Base-by-base conservation (phyloP, 2,888 invertebrate species). In the Spisula solida region DNA sequence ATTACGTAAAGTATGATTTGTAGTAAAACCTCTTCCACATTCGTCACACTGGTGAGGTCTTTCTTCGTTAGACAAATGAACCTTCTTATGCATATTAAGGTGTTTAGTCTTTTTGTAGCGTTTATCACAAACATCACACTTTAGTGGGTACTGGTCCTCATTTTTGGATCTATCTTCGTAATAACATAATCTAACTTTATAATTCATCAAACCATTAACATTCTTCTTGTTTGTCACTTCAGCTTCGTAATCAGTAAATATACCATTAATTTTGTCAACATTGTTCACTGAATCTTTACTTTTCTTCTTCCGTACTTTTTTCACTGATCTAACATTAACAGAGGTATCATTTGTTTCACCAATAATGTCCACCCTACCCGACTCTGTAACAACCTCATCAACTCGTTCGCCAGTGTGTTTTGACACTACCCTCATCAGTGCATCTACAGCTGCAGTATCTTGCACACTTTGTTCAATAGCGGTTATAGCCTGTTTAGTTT, bases 21-120 rank as follows among this genome's bases (percentile, higher is more conserved):
- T 81, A 29, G 82, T 80, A 56, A 86, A 91, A 20, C 91, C 91
- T n/a, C 81, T 70, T 18, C 88, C 91, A 86, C 91, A 91, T 4
- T 56, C 47, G 12, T 34, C 31, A 84, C 91, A 91, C 18, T 89
- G 88, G 66, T 56, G 84, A 20, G 82, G 86, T 51, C 86, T 82
- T 29, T 83, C 34, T 16, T 81, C 51, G 70, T 89, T 79, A 20
- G 86, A 78, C 29, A 91, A 78, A 88, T 91, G 91, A 14, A 34
- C 88, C 41, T 88, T 89, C 31, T 75, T 80, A 60, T 91, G 91
- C 25, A 41, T 20, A 55, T 89, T 89, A 20, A 88, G 51, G 8
- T 83, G 60, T 60, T 88, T 88, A 0, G 55, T n/a, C 8, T 60
- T 31, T 6, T 20, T 41, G 55, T 85, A 90, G 10, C 86, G 47